Evolutionary conservation across 2,888 invertebrate species (phyloP).

Genomic region (Stictocephala bisonia): DNA sequence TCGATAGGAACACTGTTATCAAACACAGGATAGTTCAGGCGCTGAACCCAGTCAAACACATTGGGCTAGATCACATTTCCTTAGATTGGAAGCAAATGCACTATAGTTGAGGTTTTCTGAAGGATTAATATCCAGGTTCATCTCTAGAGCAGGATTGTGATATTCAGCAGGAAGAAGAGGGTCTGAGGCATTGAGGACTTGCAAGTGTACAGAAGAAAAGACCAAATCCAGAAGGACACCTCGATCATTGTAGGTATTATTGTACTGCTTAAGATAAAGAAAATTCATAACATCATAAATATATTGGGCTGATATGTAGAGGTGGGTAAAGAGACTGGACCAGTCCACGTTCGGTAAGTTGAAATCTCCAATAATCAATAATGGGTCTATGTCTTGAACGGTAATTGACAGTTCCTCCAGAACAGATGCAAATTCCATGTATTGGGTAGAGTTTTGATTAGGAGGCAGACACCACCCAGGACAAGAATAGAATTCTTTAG

Average conservation of each 20-base stretch:
- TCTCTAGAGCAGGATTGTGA: constrained; percentile 3
- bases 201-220: not conserved
- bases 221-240: not conserved
- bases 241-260: not conserved
- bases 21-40: not conserved
- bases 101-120: not conserved
- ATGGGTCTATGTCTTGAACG: not conserved
- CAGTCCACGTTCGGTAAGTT: not conserved
- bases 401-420: not conserved
- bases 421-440: not conserved
- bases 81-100: not conserved
- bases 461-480: not conserved
- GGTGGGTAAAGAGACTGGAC: not conserved
- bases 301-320: not conserved
- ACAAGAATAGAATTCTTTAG: not conserved
- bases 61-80: not conserved
- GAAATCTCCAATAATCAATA: not conserved
- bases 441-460: not conserved
- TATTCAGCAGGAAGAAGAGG: not conserved
- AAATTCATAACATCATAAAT: constrained; percentile 3
- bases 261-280: not conserved
- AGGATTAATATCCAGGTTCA: constrained; percentile 1
- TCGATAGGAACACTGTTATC: not conserved
- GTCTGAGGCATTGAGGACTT: not conserved
- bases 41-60: not conserved